Evolutionary conservation across 2,888 invertebrate genomes (phyloP).

Genomic region (Eupelmus urozonus): DNA sequence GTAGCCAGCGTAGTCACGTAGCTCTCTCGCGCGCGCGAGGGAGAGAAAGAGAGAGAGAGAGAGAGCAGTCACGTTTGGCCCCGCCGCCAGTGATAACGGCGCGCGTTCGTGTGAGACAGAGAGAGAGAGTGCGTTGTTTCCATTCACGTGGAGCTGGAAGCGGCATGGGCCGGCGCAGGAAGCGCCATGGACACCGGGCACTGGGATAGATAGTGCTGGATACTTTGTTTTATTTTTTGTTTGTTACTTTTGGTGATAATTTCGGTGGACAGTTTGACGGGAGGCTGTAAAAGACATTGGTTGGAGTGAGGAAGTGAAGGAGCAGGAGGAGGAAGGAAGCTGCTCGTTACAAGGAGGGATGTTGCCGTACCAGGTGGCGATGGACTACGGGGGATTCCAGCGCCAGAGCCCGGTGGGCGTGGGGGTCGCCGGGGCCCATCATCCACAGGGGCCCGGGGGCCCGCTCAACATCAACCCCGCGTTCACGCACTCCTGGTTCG

Average conservation of each 20-base stretch:
- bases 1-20: no score
- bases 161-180: background rate
- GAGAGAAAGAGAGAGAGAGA: background rate
- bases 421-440: constrained; percentile 79
- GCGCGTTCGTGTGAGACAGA: no score
- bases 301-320: background rate
- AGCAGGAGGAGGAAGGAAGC: background rate
- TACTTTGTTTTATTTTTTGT: no score
- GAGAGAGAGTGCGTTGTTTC: no score
- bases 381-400: constrained; percentile 82
- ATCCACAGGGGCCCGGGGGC: constrained; percentile 90
- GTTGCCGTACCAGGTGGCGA: constrained; percentile 94
- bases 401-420: constrained; percentile 78
- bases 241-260: no score
- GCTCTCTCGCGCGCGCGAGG: no score
- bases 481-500: constrained; percentile 97
- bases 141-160: no score
- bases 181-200: background rate
- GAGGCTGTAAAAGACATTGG: background rate
- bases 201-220: no score
- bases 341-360: no score
- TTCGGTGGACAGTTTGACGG: background rate
- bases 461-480: constrained; percentile 85
- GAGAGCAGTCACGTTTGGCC: constrained; percentile 24
- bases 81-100: no score